Evolutionary conservation across 1,140 invertebrate species (phyloP), one percentile per base, ranked within the genome.

Genomic region (Drosophila santomea): DNA sequence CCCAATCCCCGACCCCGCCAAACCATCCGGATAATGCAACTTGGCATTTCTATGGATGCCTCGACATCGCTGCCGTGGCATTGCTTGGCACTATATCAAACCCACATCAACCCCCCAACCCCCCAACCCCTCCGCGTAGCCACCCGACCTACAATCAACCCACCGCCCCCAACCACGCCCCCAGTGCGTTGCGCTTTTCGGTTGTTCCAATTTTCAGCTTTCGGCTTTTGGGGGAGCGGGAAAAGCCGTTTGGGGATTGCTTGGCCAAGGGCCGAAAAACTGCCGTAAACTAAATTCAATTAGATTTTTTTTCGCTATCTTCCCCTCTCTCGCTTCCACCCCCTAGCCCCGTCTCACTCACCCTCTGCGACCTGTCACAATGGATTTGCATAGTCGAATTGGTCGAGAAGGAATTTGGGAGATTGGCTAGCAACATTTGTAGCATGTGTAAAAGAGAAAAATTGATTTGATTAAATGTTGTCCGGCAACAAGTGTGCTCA

Each of bases 231-330:
- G n/a, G 12, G 28, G 43, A n/a, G 51, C 10, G 43, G 20, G 52
- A 47, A 35, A 25, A 55, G 63, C 58, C 32, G 36, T 51, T 48
- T 12, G 59, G n/a, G 45, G 48, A 15, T 25, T 47, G 56, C 35
- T 51, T 66, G 74, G 68, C 63, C 78, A 78, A 75, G 68, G 82
- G 72, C 69, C 66, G 64, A 73, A 80, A 81, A 88, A 69, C 64
- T 58, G 84, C 74, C 83, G 69, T 89, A 88, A 88, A 83, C 83
- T 88, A 83, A 88, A 88, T 88, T 88, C 83, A 88, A 88, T 88
- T 88, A 88, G 83, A 73, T 74, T 88, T 61, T 52, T 39, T 51
- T 81, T 66, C 51, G 36, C 32, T 47, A 7, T 17, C 48, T 51
- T 6, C n/a, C 48, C 32, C n/a, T 51, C n/a, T 51, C 48, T 51